Evolutionary conservation across 1,140 invertebrate species (phyloP), one percentile per base, ranked within the genome.

Genomic region (Capitella teleta): DNA sequence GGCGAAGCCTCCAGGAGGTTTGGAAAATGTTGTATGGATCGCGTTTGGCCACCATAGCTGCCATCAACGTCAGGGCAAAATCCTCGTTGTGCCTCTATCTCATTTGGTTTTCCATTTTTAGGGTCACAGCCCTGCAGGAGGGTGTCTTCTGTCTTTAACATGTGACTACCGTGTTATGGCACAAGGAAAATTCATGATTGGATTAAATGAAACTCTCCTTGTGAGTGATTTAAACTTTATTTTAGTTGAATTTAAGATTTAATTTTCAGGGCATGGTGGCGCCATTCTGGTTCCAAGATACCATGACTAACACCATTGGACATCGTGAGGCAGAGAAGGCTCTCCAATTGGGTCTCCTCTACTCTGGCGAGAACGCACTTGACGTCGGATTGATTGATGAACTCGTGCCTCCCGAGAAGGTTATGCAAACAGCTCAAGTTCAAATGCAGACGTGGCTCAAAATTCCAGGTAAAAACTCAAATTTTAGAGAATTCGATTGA

Each of bases 101-200:
- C n/a, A n/a, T n/a, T n/a, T n/a, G n/a, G n/a, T n/a, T n/a, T 14
- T 40, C 8, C 25, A 24, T 40, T 40, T 19, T 5, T 24, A 84
- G 82, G 85, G 85, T 24, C 81, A 87, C 58, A 78, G 83, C 49
- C 87, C 86, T 30, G 88, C 86, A 21, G 87, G 86, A 28, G 88
- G 87, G 4, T 90, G 86, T 67, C 66, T 89, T 2, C 55, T 91
- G 28, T 76, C 86, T 4, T 75, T 85, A 58, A 79, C 79, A 40
- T 87, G 86, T 67, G 87, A 92, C 69, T 89, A 89, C 61, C 77
- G 87, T 61, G 78, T 85, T 6, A 86, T 91, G 80, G 78, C 82
- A 1, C 61, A 76, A 37, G 82, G 82, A 0, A 83, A 86, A 55
- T 81, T 76, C 58, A 80, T 77, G 1, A 90, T 90, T 51, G 88